Conservation (phyloP, 2,888 invertebrate genomes). For the Teleiodes luculella region DNA sequence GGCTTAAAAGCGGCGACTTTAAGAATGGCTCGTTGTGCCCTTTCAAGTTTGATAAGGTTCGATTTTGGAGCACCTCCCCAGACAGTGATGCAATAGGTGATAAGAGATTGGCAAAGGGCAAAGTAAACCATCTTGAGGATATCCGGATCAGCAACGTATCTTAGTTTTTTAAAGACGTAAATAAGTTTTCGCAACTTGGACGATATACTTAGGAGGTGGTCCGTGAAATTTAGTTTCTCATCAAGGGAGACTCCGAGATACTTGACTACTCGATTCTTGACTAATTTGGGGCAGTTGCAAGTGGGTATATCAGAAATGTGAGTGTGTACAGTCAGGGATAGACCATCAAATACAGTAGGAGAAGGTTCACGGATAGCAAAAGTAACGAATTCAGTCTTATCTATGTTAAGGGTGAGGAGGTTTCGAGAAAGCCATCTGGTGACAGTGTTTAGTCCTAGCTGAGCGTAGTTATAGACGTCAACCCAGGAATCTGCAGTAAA, state of each 20-base stretch:
- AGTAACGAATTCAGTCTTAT: neutral
- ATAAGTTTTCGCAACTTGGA: neutral
- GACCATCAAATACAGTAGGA: neutral
- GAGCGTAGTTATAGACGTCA: neutral
- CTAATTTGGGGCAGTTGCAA: neutral
- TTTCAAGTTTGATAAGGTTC: neutral
- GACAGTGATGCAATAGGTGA: neutral
- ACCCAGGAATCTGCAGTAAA: neutral
- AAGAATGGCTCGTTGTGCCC: neutral
- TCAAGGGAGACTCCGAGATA: neutral
- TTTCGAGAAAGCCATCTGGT: neutral
- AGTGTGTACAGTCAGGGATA: neutral
- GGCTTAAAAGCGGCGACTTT: conserved; percentile 5
- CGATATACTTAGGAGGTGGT: neutral
- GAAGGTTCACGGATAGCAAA: neutral
- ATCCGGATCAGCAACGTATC: neutral
- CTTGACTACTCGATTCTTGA: neutral
- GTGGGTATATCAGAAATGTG: neutral
- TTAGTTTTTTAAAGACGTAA: neutral
- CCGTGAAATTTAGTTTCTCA: neutral
- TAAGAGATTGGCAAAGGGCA: neutral
- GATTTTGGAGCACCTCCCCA: conserved; percentile 2
- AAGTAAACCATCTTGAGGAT: conserved; percentile 1
- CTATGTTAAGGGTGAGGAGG: neutral
- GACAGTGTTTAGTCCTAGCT: neutral